phyloP scores from a whole-genome alignment of 2,888 invertebrate genomes.

The Operophtera brumata region DNA sequence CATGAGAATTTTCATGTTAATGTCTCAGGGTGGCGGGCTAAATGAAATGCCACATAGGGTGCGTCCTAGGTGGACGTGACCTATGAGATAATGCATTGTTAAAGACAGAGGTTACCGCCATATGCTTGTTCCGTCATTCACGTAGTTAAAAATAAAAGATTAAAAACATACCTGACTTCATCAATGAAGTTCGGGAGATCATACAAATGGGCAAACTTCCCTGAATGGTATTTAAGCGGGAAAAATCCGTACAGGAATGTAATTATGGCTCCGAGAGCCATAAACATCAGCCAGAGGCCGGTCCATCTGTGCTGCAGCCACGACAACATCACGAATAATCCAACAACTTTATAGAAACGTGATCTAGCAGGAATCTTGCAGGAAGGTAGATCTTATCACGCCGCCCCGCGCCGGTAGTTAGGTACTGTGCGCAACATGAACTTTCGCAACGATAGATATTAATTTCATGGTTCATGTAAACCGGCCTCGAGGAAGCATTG shows the following conservation, averaged over 20 bases:
- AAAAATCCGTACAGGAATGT: constrained; percentile 83
- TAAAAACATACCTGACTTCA: constrained; percentile 72
- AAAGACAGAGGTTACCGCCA: no score
- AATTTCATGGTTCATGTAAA: constrained; percentile 35
- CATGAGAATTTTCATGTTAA: no score
- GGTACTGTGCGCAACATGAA: constrained; percentile 17
- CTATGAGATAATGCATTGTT: no score
- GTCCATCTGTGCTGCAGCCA: constrained; percentile 72
- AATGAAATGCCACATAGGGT: no score
- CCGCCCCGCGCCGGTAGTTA: constrained; percentile 20
- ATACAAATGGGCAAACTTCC: constrained; percentile 67
- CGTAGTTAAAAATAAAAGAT: no score
- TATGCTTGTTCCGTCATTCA: no score
- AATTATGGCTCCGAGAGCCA: constrained; percentile 59
- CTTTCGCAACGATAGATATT: constrained; percentile 39
- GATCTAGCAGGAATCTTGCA: background rate
- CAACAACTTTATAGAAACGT: constrained; percentile 1
- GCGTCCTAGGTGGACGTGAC: no score
- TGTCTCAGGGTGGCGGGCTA: no score
- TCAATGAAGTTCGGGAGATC: constrained; percentile 79
- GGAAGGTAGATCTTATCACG: constrained; percentile 21
- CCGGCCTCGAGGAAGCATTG: constrained; percentile 40
- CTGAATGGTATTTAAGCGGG: constrained; percentile 78
- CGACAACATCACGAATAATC: constrained; percentile 53
- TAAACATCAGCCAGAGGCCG: constrained; percentile 62